Conservation (phyloP, 2,113 vertebrate species). For the Muscicapa adusta region DNA sequence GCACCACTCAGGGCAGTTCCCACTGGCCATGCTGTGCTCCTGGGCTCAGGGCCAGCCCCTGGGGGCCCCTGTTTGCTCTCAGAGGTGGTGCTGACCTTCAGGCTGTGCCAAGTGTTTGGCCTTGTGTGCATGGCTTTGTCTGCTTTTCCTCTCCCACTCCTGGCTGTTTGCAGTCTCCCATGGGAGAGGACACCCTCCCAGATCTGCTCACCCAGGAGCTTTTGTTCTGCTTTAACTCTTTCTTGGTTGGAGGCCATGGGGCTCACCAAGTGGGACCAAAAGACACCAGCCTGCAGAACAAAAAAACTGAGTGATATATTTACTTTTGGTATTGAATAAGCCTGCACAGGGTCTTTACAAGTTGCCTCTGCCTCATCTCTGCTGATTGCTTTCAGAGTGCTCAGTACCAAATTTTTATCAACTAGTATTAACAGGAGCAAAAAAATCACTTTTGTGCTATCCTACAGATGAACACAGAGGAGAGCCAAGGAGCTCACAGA, state of each 20-base stretch:
- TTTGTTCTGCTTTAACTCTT: neutral
- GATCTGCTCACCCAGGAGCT: neutral
- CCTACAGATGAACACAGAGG: neutral
- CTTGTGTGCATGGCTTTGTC: neutral
- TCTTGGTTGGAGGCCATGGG: neutral
- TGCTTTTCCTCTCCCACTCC: neutral
- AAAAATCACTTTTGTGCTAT: neutral
- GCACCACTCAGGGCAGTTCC: rapidly evolving
- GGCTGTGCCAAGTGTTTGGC: neutral
- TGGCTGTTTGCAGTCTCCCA: neutral
- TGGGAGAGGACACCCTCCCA: neutral
- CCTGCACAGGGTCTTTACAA: neutral
- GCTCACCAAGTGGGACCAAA: rapidly evolving
- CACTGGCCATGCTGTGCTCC: rapidly evolving
- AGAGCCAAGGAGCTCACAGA: neutral
- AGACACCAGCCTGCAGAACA: neutral
- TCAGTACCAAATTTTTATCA: rapidly evolving
- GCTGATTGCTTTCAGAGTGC: neutral
- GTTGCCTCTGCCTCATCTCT: neutral
- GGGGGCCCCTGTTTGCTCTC: neutral
- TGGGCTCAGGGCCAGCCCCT: neutral
- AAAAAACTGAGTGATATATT: neutral
- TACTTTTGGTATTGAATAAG: neutral
- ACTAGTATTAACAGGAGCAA: neutral
- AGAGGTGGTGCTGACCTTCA: neutral